phyloP scores from a whole-genome alignment of 2,797 vertebrate species.

The Mycteria americana region DNA sequence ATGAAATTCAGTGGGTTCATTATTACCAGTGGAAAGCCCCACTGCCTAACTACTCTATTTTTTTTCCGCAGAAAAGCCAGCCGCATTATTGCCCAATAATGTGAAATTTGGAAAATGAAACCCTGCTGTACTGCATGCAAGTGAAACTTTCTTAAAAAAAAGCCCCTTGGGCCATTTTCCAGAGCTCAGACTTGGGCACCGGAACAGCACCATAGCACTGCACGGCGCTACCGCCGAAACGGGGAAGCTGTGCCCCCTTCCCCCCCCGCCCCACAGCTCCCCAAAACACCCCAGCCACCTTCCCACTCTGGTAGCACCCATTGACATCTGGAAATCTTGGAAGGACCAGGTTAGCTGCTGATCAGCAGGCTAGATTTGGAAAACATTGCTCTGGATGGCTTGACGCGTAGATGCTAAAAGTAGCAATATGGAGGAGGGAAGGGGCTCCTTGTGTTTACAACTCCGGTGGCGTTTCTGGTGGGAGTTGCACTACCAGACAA shows the following conservation, averaged over 20 bases:
- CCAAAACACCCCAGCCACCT: not conserved
- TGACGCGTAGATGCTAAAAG: not conserved
- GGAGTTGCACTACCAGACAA: accelerated
- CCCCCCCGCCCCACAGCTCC: not conserved
- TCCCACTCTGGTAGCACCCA: not conserved
- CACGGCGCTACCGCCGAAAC: accelerated
- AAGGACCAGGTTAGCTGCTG: not conserved
- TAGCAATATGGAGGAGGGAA: not conserved
- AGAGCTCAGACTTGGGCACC: accelerated
- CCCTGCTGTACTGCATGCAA: not conserved
- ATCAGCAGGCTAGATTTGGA: not conserved
- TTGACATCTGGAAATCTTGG: accelerated
- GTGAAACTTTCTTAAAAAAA: not conserved
- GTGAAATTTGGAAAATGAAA: not conserved
- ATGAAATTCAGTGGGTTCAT: not conserved
- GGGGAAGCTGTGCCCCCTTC: not conserved
- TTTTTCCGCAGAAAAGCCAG: not conserved
- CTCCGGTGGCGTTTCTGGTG: accelerated
- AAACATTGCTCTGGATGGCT: not conserved
- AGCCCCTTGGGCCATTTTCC: not conserved
- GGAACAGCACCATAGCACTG: accelerated
- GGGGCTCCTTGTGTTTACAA: accelerated
- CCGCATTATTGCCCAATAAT: not conserved
- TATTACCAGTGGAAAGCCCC: not conserved
- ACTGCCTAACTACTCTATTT: not conserved